phyloP scores from a whole-genome alignment of 2,113 vertebrate species.

The Synodontis membranacea region DNA sequence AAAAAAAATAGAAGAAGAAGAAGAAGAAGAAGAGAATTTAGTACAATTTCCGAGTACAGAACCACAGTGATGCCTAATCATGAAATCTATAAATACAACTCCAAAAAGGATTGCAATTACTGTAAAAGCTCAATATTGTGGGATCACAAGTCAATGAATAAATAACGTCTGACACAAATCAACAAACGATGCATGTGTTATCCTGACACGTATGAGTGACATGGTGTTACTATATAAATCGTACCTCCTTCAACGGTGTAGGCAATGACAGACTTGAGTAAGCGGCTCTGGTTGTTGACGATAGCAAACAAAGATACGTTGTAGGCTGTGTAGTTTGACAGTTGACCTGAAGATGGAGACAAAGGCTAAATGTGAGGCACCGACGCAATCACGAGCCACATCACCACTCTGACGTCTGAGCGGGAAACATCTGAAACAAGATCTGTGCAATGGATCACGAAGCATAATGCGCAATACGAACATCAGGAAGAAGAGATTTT shows the following conservation, averaged over 20 bases:
- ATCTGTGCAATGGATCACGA: neutral
- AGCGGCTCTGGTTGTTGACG: constrained; percentile 17
- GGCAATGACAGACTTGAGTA: constrained; percentile 53
- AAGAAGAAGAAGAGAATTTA: neutral
- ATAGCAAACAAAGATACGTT: constrained; percentile 66
- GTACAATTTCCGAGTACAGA: neutral
- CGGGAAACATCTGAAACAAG: neutral
- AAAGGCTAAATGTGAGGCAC: constrained; percentile 41
- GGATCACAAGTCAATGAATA: neutral
- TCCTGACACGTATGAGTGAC: neutral
- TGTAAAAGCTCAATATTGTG: neutral
- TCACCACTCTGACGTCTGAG: neutral
- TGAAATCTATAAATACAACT: neutral
- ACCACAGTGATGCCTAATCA: neutral
- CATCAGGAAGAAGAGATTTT: neutral
- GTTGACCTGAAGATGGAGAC: constrained; percentile 69
- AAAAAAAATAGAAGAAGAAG: neutral
- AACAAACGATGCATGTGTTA: neutral
- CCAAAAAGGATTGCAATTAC: neutral
- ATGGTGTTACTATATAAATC: neutral
- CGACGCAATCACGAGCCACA: neutral
- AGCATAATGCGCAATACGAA: neutral
- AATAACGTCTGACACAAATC: neutral
- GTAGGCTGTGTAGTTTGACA: constrained; percentile 64
- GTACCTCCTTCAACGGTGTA: constrained; percentile 66